phyloP scores from a whole-genome alignment of 37 sponge, comb jelly and placozoan species.

The Mnemiopsis leidyi region DNA sequence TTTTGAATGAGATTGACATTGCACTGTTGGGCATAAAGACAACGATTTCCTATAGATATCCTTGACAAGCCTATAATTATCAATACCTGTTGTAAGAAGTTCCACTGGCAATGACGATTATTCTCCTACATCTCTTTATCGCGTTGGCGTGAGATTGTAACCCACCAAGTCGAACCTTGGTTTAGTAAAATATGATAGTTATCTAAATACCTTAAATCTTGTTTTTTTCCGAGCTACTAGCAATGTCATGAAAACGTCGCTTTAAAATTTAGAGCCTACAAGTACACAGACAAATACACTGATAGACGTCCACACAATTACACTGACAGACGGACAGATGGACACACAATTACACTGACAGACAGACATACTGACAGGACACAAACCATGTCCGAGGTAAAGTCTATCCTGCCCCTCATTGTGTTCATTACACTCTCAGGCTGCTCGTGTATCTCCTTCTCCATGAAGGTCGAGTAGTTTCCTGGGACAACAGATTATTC shows the following conservation, averaged over 20 bases:
- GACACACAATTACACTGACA: background rate
- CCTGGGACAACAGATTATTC: constrained; percentile 66
- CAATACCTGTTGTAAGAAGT: constrained; percentile 98
- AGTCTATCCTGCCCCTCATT: constrained; percentile 91
- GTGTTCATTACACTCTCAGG: constrained; percentile 95
- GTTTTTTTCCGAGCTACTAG: no score
- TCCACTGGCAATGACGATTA: constrained; percentile 96
- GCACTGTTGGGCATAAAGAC: no score
- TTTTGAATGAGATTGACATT: no score
- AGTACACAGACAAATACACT: background rate
- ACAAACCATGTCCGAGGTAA: constrained; percentile 58
- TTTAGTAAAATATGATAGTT: no score
- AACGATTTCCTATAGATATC: no score
- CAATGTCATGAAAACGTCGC: no score
- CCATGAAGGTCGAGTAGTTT: constrained; percentile 91
- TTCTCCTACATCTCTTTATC: constrained; percentile 84
- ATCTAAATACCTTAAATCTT: no score
- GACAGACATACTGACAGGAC: background rate
- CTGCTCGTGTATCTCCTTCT: constrained; percentile 99
- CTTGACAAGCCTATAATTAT: no score
- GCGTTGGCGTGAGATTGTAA: constrained; percentile 76
- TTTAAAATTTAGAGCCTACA: no score
- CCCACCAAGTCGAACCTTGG: constrained; percentile 87
- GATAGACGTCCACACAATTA: constrained; percentile 17
- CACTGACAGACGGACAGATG: background rate